phyloP scores from a whole-genome alignment of 2,797 vertebrate genomes.

The Holocentrus rufus region DNA sequence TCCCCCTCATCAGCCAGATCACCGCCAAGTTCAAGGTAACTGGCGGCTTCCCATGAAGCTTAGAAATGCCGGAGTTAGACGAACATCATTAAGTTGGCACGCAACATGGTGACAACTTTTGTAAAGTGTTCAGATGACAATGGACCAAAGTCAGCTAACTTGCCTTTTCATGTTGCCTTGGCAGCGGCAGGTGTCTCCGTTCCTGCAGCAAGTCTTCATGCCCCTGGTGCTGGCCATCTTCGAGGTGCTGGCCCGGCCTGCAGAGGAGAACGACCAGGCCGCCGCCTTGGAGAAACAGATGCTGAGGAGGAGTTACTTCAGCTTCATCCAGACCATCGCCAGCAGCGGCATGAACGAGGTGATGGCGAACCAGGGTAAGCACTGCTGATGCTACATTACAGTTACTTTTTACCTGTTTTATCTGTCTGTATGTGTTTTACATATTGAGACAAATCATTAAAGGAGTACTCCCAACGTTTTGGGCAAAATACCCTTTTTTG shows the following conservation, averaged over 20 bases:
- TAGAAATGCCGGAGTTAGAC: too few relatives aligned
- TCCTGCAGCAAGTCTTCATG: slow-evolving; percentile 99
- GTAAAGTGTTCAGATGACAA: too few relatives aligned
- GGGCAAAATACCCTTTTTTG: too few relatives aligned
- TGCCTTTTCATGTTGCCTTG: not conserved
- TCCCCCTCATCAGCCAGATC: slow-evolving; percentile 99
- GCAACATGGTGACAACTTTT: too few relatives aligned
- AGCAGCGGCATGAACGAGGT: slow-evolving; percentile 97
- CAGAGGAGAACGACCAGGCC: slow-evolving; percentile 96
- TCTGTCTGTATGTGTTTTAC: too few relatives aligned
- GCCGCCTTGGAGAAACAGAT: slow-evolving; percentile 97
- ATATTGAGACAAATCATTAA: too few relatives aligned
- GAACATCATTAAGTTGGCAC: too few relatives aligned
- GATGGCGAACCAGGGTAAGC: slow-evolving; percentile 93
- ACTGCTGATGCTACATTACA: too few relatives aligned
- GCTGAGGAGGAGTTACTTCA: slow-evolving; percentile 95
- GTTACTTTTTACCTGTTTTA: too few relatives aligned
- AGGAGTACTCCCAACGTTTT: too few relatives aligned
- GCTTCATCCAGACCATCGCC: slow-evolving; percentile 93
- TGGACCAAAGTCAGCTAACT: too few relatives aligned
- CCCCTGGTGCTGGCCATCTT: slow-evolving; percentile 95
- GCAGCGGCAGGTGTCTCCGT: slow-evolving; percentile 94
- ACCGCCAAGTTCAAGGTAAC: slow-evolving; percentile 98
- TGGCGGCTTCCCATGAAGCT: too few relatives aligned
- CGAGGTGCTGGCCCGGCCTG: slow-evolving; percentile 91